Evolutionary conservation across 2,113 vertebrate species (phyloP).

Genomic region (Equus przewalskii): DNA sequence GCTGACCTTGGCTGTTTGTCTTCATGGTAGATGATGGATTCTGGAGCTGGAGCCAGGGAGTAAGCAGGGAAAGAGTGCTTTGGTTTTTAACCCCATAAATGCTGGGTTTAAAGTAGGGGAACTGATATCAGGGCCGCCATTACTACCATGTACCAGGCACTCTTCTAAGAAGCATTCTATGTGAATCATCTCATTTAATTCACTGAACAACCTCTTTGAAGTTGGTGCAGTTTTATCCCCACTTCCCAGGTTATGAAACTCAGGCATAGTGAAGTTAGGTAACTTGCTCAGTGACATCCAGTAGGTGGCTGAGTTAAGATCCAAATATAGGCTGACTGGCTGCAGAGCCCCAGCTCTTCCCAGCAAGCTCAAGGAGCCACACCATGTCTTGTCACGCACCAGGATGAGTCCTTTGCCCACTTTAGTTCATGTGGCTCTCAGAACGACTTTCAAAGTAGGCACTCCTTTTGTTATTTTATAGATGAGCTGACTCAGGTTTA

Average conservation of each 20-base stretch:
- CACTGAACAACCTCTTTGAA: not conserved
- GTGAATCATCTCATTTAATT: not conserved
- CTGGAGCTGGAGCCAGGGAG: no score
- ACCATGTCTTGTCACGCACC: rapidly evolving
- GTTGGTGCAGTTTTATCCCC: no score
- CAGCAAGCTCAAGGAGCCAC: rapidly evolving
- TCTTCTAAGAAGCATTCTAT: not conserved
- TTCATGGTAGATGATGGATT: no score
- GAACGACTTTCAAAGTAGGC: not conserved
- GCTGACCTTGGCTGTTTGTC: no score
- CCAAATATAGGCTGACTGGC: not conserved
- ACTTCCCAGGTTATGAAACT: not conserved
- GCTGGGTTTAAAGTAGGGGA: no score
- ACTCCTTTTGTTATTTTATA: not conserved
- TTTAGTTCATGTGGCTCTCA: rapidly evolving
- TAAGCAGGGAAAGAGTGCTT: no score
- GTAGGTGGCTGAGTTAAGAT: not conserved
- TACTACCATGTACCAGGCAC: not conserved
- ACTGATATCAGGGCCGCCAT: no score
- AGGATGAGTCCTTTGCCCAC: not conserved
- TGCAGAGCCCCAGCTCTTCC: no score
- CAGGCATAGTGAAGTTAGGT: not conserved
- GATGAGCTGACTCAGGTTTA: not conserved
- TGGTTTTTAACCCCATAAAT: no score
- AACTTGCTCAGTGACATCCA: not conserved